These are phyloP conservation scores for Liolophura sinensis DNA, from an alignment of 1,140 invertebrate species.

Conservation along the genomic window DNA sequence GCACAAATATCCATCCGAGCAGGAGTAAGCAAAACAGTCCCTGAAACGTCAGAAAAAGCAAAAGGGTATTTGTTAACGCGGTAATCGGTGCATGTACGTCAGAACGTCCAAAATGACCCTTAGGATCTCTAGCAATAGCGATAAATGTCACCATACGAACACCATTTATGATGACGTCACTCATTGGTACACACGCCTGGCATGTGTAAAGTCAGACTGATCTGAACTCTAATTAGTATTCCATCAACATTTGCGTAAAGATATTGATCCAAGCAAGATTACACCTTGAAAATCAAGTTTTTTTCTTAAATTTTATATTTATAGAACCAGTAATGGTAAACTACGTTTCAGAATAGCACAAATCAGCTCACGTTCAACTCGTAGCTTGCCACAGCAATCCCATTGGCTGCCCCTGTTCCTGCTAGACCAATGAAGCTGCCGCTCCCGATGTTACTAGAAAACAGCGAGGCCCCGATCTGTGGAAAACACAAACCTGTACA, in stretches of 20 bases:
- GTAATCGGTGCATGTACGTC: neutral
- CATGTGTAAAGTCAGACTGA: too few species aligned
- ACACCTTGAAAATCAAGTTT: too few species aligned
- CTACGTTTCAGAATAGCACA: neutral
- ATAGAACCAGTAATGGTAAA: too few species aligned
- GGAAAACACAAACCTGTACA: too few species aligned
- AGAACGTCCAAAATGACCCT: neutral
- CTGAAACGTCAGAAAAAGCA: conserved; percentile 20
- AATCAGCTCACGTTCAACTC: conserved; percentile 61
- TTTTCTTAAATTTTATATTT: too few species aligned
- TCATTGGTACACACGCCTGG: too few species aligned
- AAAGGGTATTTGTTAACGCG: neutral
- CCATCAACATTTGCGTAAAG: too few species aligned
- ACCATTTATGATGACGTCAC: neutral
- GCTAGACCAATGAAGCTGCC: conserved; percentile 67
- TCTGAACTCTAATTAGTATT: too few species aligned
- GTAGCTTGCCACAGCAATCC: conserved; percentile 63
- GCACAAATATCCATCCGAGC: conserved; percentile 50
- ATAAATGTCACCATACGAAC: neutral
- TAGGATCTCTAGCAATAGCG: neutral
- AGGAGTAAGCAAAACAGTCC: conserved; percentile 47
- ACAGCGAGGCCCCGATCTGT: conserved; percentile 66
- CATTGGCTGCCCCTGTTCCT: conserved; percentile 60
- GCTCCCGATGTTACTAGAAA: conserved; percentile 67
- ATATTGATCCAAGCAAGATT: too few species aligned